Conservation (phyloP, 2,888 invertebrate genomes). For the Yponomeuta cagnagella region DNA sequence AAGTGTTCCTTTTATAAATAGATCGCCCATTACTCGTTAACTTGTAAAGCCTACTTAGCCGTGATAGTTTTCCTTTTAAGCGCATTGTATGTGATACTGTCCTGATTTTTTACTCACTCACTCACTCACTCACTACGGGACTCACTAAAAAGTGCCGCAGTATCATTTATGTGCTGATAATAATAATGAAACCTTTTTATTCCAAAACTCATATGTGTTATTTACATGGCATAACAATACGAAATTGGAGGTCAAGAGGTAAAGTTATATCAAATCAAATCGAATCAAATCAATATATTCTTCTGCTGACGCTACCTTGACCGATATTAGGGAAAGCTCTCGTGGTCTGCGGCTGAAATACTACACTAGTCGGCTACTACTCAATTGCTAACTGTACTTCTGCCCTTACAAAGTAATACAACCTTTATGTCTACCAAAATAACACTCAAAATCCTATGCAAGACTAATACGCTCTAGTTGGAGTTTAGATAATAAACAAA, state of each 20-base stretch:
- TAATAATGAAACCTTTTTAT: too few species aligned
- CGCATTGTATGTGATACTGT: too few species aligned
- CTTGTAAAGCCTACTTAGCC: too few species aligned
- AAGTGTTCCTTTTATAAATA: too few species aligned
- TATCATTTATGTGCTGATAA: too few species aligned
- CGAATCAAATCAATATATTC: background rate
- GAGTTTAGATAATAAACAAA: background rate
- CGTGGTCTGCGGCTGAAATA: slow-evolving; percentile 56
- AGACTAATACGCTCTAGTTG: background rate
- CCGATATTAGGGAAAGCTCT: slow-evolving; percentile 51
- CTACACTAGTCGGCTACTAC: slow-evolving; percentile 24
- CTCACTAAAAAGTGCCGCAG: too few species aligned
- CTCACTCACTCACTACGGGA: too few species aligned
- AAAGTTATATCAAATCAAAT: background rate
- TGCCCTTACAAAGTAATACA: background rate
- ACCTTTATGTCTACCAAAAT: background rate
- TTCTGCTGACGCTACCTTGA: slow-evolving; percentile 31
- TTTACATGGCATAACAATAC: background rate
- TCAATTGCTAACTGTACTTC: slow-evolving; percentile 24
- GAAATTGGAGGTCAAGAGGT: background rate
- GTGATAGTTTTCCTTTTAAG: too few species aligned
- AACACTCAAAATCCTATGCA: background rate
- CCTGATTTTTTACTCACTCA: too few species aligned
- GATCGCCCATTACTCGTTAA: too few species aligned
- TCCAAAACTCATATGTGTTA: too few species aligned